These are phyloP conservation scores for Hephaestus fuliginosus DNA, from an alignment of 2,797 vertebrate genomes.

Conservation along the genomic window DNA sequence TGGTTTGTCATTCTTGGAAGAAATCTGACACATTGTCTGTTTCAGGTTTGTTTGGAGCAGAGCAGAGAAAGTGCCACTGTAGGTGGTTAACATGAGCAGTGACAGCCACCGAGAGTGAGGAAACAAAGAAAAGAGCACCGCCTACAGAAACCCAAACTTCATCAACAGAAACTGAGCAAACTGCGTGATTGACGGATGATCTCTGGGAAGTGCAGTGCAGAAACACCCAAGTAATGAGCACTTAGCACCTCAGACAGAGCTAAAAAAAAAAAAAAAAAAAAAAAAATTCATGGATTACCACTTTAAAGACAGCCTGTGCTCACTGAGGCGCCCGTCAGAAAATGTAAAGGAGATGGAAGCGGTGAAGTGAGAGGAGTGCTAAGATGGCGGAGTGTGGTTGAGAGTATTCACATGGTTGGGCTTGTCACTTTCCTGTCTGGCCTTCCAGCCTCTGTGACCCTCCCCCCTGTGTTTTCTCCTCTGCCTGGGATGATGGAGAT, in stretches of 20 bases:
- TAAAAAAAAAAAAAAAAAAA: not conserved
- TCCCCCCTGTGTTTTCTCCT: not conserved
- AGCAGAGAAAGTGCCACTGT: constrained; percentile 25
- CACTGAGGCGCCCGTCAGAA: constrained; percentile 19
- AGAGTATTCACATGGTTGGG: constrained; percentile 46
- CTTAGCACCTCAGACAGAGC: constrained; percentile 36
- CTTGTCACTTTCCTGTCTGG: constrained; percentile 66
- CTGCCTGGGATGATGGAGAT: constrained; percentile 40
- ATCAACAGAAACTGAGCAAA: constrained; percentile 30
- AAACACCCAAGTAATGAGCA: constrained; percentile 56
- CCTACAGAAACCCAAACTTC: constrained; percentile 50
- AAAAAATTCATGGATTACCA: constrained; percentile 42
- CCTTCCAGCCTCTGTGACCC: constrained; percentile 42
- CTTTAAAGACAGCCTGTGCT: constrained; percentile 43
- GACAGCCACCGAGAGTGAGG: constrained; percentile 44
- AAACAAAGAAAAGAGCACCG: constrained; percentile 27
- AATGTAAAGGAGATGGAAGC: constrained; percentile 51
- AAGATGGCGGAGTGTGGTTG: constrained; percentile 34
- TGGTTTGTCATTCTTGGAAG: constrained; percentile 14
- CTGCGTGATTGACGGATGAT: constrained; percentile 59
- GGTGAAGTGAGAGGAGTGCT: constrained; percentile 50
- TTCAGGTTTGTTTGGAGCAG: constrained; percentile 35
- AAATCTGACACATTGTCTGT: constrained; percentile 4
- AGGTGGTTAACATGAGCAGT: constrained; percentile 39
- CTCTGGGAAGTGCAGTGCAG: constrained; percentile 38